These are phyloP conservation scores for Chymomyza procnemis DNA, from an alignment of 2,888 invertebrate genomes.

Conservation along the genomic window DNA sequence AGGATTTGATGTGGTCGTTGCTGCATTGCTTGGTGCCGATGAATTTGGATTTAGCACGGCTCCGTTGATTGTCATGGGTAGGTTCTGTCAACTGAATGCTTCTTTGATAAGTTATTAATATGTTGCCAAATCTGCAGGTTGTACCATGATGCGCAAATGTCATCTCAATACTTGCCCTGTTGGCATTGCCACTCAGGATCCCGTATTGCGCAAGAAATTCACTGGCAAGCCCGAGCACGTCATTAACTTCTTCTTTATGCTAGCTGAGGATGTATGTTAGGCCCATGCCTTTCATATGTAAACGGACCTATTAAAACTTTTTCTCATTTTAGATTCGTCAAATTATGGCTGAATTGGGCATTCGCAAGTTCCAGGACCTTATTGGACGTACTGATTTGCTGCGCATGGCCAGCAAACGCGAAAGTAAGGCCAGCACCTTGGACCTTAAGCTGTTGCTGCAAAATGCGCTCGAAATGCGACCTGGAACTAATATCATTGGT, in stretches of 20 bases:
- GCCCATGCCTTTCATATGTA: background rate
- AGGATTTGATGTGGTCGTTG: constrained; percentile 97
- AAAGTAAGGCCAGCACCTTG: constrained; percentile 89
- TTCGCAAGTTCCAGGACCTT: constrained; percentile 91
- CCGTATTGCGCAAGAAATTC: constrained; percentile 95
- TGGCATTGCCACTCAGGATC: constrained; percentile 99
- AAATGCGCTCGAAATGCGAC: constrained; percentile 93
- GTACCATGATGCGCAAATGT: constrained; percentile 99
- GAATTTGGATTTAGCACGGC: constrained; percentile 99
- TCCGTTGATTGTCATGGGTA: constrained; percentile 95
- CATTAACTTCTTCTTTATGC: constrained; percentile 97
- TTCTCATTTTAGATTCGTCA: constrained; percentile 84
- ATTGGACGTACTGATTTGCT: constrained; percentile 95
- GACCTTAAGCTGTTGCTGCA: constrained; percentile 92
- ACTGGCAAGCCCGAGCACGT: constrained; percentile 98
- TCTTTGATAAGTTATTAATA: background rate
- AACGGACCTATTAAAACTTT: too few relatives aligned
- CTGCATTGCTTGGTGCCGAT: constrained; percentile 97
- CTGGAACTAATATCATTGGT: constrained; percentile 92
- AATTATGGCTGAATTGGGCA: constrained; percentile 94
- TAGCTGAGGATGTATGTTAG: constrained; percentile 93
- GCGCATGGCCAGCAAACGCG: constrained; percentile 85
- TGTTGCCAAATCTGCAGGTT: constrained; percentile 80
- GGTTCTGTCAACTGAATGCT: constrained; percentile 33
- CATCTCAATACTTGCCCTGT: constrained; percentile 99